Evolutionary conservation across 2,113 vertebrate species (phyloP).

Genomic region (Scomber scombrus): DNA sequence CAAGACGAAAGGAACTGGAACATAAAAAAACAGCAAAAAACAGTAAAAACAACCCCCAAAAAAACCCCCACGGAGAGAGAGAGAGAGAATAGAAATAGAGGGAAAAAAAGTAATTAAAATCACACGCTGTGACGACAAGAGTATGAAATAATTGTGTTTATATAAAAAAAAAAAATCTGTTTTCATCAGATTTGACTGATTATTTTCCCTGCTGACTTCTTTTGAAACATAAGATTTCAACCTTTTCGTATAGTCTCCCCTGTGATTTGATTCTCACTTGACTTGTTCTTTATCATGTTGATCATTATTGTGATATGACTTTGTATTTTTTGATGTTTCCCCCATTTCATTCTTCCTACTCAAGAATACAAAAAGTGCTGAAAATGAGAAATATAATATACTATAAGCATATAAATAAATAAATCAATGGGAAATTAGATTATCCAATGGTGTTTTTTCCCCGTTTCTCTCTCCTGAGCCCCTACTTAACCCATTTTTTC

Average conservation of each 20-base stretch:
- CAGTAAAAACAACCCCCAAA: neutral
- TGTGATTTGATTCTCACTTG: constrained; percentile 5
- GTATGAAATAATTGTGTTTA: constrained; percentile 6
- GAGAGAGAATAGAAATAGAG: constrained; percentile 13
- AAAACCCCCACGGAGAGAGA: neutral
- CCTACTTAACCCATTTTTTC: neutral
- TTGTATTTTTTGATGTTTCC: neutral
- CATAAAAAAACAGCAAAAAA: constrained; percentile 12
- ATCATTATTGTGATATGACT: neutral
- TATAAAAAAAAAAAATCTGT: constrained; percentile 8
- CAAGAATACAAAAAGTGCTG: neutral
- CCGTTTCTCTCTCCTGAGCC: too few species aligned
- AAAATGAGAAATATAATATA: neutral
- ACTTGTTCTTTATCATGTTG: constrained; percentile 5
- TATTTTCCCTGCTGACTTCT: constrained; percentile 20
- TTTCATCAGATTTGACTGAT: constrained; percentile 35
- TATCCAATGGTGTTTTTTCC: too few species aligned
- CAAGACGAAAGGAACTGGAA: constrained; percentile 19
- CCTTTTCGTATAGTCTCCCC: neutral
- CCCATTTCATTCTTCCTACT: neutral
- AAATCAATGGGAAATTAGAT: neutral
- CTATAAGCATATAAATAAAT: neutral
- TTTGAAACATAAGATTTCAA: neutral
- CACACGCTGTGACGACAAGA: neutral
- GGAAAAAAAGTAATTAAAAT: constrained; percentile 13